Conservation (phyloP, 2,113 vertebrate genomes). For the Pteronura brasiliensis region DNA sequence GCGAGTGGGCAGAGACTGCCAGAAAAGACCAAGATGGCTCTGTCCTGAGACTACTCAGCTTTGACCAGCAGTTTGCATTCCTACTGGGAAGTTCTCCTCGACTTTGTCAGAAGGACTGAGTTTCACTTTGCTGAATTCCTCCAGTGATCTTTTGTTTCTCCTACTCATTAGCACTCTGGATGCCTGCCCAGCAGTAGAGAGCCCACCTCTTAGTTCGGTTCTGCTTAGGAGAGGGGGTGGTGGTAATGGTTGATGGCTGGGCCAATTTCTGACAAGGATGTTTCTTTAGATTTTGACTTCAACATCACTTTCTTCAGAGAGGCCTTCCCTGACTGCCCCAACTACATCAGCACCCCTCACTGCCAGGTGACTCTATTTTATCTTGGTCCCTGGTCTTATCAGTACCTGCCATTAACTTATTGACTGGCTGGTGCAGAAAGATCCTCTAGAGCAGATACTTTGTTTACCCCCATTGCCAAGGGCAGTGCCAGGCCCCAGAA, state of each 20-base stretch:
- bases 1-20: background rate
- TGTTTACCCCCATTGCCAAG: background rate
- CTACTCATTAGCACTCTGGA: background rate
- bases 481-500: background rate
- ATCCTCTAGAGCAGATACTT: background rate
- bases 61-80: background rate
- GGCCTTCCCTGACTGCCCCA: background rate
- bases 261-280: background rate
- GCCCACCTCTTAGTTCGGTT: background rate
- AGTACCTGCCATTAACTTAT: background rate
- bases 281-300: background rate
- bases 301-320: background rate
- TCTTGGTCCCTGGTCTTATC: background rate
- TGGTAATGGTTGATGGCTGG: background rate
- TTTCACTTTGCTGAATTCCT: background rate
- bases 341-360: background rate
- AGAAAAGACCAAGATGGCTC: too few relatives aligned
- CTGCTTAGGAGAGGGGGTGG: background rate
- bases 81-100: background rate
- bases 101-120: background rate
- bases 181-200: background rate
- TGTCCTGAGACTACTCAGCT: too few relatives aligned
- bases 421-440: background rate
- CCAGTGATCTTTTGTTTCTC: background rate
- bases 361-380: background rate